phyloP scores from a whole-genome alignment of 2,113 vertebrate genomes.

The Acrocephalus arundinaceus region DNA sequence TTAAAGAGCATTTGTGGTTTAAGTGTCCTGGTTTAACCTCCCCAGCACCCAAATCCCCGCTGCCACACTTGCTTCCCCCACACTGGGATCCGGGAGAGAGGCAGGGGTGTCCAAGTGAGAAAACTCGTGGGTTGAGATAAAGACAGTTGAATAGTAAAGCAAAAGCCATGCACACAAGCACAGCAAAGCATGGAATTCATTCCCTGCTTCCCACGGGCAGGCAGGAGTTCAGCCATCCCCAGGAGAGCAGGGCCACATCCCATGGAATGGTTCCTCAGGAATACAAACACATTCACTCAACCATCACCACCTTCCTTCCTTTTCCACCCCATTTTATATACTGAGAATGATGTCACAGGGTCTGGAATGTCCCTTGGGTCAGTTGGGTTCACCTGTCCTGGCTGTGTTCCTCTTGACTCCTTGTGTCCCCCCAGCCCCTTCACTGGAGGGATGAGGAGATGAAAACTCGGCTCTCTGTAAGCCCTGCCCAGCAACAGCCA shows the following conservation, averaged over 20 bases:
- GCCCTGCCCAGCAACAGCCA: background rate
- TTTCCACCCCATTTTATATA: rapidly evolving
- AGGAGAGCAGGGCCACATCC: background rate
- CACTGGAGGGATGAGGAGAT: background rate
- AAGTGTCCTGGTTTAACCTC: background rate
- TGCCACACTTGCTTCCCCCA: background rate
- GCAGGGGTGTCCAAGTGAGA: background rate
- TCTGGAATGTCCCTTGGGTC: background rate
- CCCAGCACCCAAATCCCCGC: background rate
- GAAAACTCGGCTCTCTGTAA: background rate
- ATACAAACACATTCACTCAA: background rate
- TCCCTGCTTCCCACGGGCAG: background rate
- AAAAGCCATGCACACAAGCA: background rate
- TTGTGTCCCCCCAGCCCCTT: rapidly evolving
- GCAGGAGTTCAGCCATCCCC: background rate
- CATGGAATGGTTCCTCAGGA: rapidly evolving
- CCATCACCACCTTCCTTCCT: background rate
- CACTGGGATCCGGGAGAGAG: background rate
- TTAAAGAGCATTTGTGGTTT: constrained; percentile 13
- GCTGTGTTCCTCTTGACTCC: background rate
- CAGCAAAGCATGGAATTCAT: background rate
- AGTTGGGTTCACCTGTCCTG: background rate
- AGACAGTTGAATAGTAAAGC: background rate
- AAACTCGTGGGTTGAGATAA: background rate
- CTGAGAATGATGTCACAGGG: background rate